Conservation (phyloP, 2,113 vertebrate genomes). For the Syngnathus scovelli region DNA sequence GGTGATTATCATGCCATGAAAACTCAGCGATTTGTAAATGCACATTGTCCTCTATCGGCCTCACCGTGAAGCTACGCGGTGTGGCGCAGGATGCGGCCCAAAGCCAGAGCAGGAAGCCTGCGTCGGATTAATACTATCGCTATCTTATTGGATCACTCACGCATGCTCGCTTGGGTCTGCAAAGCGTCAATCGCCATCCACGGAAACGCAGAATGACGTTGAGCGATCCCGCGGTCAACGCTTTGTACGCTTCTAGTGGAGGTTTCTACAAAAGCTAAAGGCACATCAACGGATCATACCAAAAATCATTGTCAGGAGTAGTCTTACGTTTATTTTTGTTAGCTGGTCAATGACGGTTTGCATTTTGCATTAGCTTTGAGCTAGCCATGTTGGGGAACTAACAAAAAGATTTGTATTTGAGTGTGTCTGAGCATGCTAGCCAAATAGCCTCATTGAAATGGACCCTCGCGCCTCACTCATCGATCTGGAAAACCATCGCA, state of each 20-base stretch:
- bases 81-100: not conserved
- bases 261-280: too few relatives aligned
- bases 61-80: too few relatives aligned
- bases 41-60: not conserved
- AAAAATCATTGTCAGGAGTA: too few relatives aligned
- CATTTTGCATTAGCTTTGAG: too few relatives aligned
- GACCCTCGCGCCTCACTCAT: not conserved
- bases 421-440: not conserved
- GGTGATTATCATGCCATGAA: slow-evolving; percentile 9
- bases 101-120: slow-evolving; percentile 9
- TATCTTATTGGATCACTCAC: not conserved
- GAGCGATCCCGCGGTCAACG: not conserved
- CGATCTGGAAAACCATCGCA: not conserved
- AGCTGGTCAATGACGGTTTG: too few relatives aligned
- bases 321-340: too few relatives aligned
- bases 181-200: slow-evolving; percentile 4
- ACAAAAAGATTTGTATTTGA: not conserved
- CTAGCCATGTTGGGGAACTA: too few relatives aligned
- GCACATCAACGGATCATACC: not conserved
- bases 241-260: not conserved
- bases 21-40: not conserved
- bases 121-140: slow-evolving; percentile 6
- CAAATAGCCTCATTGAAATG: not conserved
- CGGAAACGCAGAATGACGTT: not conserved
- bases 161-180: slow-evolving; percentile 10